These are phyloP conservation scores for Artemia sp. DNA, from an alignment of 2,888 invertebrate genomes.

Conservation along the genomic window DNA sequence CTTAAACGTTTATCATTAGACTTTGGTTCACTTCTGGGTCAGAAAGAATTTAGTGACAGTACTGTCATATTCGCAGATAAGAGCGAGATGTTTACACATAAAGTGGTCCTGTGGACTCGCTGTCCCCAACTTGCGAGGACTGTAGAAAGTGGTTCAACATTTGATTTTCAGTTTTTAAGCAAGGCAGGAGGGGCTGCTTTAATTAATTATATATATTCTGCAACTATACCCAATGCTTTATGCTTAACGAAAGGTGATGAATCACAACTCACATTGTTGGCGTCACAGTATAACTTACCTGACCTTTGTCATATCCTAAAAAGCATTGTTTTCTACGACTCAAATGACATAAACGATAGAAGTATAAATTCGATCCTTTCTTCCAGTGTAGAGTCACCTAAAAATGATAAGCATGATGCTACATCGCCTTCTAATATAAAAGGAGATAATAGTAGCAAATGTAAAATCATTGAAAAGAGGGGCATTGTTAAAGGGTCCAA, in stretches of 20 bases:
- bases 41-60: slow-evolving; percentile 3
- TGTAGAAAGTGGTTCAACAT: background rate
- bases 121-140: background rate
- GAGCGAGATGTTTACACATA: background rate
- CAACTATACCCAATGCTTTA: background rate
- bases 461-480: background rate
- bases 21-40: background rate
- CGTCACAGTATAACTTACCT: background rate
- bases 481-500: background rate
- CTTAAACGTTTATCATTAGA: background rate
- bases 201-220: slow-evolving; percentile 2
- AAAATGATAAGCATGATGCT: background rate
- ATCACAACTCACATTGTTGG: slow-evolving; percentile 1
- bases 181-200: background rate
- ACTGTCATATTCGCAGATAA: background rate
- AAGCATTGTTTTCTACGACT: background rate
- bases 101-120: background rate
- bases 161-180: background rate
- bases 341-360: background rate
- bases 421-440: background rate
- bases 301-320: background rate
- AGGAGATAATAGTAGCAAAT: background rate
- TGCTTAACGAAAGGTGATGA: background rate
- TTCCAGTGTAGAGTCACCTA: background rate
- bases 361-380: background rate